Evolutionary conservation across 53 echinoderm and acorn worm genomes (phyloP).

Genomic region (Holothuria scabra): DNA sequence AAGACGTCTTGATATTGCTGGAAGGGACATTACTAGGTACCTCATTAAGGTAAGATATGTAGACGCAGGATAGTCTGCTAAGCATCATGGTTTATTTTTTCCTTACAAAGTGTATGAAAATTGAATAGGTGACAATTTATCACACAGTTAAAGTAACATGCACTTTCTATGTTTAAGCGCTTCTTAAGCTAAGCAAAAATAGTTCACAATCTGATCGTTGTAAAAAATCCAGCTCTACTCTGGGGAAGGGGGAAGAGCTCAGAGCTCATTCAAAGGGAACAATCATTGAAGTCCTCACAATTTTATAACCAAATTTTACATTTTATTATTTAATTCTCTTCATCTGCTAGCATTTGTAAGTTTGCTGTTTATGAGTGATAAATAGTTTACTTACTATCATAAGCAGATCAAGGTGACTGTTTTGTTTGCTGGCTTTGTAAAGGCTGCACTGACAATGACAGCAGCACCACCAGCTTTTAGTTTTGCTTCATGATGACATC

Average conservation of each 20-base stretch:
- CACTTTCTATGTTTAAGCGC: too few species aligned
- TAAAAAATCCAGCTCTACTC: too few species aligned
- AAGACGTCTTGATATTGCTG: slow-evolving; percentile 96
- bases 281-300: too few species aligned
- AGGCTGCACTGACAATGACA: too few species aligned
- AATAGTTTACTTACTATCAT: not conserved
- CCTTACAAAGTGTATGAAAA: not conserved
- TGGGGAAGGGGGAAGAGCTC: too few species aligned
- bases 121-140: not conserved
- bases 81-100: not conserved
- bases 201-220: too few species aligned
- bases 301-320: too few species aligned
- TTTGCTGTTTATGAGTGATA: not conserved
- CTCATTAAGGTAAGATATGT: slow-evolving; percentile 84
- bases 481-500: slow-evolving; percentile 9
- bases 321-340: not conserved
- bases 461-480: not conserved
- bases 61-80: not conserved
- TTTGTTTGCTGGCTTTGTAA: too few species aligned
- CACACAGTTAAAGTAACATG: too few species aligned
- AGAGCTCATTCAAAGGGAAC: too few species aligned
- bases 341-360: not conserved
- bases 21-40: slow-evolving; percentile 95
- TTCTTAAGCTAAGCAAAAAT: too few species aligned
- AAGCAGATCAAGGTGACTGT: too few species aligned